Evolutionary conservation across 1,140 invertebrate genomes (phyloP), one percentile per base, ranked within the genome.

Genomic region (Drosophila orosa): DNA sequence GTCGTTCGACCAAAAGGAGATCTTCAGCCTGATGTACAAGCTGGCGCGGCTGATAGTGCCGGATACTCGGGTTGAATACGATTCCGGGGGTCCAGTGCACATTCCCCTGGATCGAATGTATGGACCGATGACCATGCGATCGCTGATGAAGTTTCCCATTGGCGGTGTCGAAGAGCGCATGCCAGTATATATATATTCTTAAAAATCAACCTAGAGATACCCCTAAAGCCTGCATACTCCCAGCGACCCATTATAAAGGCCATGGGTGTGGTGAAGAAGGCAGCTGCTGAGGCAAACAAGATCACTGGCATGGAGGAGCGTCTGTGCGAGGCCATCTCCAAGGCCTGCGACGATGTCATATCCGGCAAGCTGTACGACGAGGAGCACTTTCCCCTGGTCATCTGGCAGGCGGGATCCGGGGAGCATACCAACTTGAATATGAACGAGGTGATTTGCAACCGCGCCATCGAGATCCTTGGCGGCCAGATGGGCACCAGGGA

Each of bases 361-460:
- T 96, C 95, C 48, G 98, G 98, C 17, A 96, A 98, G 91, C 93
- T 99, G 19, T 98, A 98, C 91, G 94, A 97, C 45, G 97, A 89
- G 12, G 25, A 98, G 61, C 98, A 99, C 93, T 99, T 99, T 92
- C 99, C 99, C 1, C 92, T 99, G 22, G 98, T 98, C 47, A 98
- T 97, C 84, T 99, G 98, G 98, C 98, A 99, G 94, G 99, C 98
- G 31, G 99, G 99, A 12, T 99, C 98, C 45, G 99, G 99, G 12
- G 99, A 98, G 0, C 98, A 99, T 92, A 97, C 96, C 2, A 99
- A 99, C 91, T 99, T 99, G 98, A 99, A 99, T 92, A 96, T 98
- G 0, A 99, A 99, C 92, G 99, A 99, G 94, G 97, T 97, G 72
- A 56, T 98, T 27, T 94, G 96, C 24, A 99, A 99, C 92, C 94